A percentile compares a stretch with the other conserved stretches of the same genome.
These are phyloP conservation scores for Larimichthys crocea DNA, from an alignment of 2,113 vertebrate species.

Conservation along the genomic window DNA sequence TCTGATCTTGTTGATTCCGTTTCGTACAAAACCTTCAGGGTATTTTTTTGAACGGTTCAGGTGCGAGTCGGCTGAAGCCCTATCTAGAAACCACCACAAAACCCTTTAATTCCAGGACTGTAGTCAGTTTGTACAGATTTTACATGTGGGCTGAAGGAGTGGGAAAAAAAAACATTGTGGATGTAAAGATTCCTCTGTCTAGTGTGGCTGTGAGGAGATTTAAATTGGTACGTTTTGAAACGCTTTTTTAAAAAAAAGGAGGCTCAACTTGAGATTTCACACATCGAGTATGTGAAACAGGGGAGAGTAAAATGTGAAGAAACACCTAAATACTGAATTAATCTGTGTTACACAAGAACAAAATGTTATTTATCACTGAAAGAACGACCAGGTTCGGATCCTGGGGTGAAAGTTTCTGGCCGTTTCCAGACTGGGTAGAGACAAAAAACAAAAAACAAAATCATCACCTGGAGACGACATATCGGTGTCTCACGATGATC, in stretches of 20 bases:
- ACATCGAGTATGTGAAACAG: constrained; percentile 14
- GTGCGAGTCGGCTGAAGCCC: background rate
- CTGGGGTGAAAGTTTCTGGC: constrained; percentile 30
- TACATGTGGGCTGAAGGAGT: constrained; percentile 1
- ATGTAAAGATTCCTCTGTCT: background rate
- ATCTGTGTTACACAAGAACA: background rate
- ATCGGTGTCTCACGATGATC: constrained; percentile 31
- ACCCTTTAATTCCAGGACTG: constrained; percentile 33
- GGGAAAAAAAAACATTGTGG: constrained; percentile 4
- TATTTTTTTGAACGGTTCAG: constrained; percentile 32
- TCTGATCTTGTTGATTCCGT: constrained; percentile 35
- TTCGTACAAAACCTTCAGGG: constrained; percentile 57
- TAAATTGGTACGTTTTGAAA: constrained; percentile 6
- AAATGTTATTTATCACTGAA: background rate
- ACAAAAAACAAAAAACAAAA: background rate
- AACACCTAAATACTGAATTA: background rate
- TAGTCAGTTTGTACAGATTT: constrained; percentile 25
- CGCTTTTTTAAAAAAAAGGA: constrained; percentile 3
- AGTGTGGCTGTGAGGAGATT: constrained; percentile 1
- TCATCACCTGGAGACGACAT: constrained; percentile 13
- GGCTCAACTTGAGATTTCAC: constrained; percentile 10
- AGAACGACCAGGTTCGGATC: background rate
- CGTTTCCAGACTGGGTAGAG: constrained; percentile 29
- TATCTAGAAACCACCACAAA: constrained; percentile 14
- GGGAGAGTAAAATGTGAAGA: constrained; percentile 28